Percentiles rank a stretch among this genome's conserved stretches.
These are phyloP conservation scores for Nothocercus julius DNA, from an alignment of 2,113 vertebrate genomes.

Conservation along the genomic window DNA sequence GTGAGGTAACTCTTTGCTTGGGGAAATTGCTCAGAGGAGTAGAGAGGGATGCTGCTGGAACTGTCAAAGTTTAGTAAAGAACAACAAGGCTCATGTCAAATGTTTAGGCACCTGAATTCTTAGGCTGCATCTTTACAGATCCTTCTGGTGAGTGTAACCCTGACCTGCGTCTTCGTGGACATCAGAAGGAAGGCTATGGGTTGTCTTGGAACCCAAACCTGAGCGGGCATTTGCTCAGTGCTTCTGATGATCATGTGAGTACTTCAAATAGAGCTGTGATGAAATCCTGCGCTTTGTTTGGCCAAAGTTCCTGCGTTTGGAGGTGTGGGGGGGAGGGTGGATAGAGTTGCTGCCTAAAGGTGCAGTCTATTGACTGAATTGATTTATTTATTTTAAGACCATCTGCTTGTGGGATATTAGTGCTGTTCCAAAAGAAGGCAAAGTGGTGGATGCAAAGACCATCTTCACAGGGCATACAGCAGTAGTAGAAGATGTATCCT, in stretches of 20 bases:
- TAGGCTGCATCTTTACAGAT: constrained; percentile 72
- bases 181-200: constrained; percentile 98
- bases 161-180: constrained; percentile 92
- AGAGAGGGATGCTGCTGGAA: background rate
- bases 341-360: background rate
- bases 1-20: background rate
- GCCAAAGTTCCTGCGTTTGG: too few species aligned
- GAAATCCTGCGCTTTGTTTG: accelerated
- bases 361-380: background rate
- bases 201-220: constrained; percentile 98
- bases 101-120: background rate
- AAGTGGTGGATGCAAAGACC: constrained; percentile 97
- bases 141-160: constrained; percentile 98
- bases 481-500: constrained; percentile 96
- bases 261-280: background rate
- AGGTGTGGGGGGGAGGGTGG: background rate
- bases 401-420: constrained; percentile 99
- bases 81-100: background rate
- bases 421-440: constrained; percentile 95
- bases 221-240: constrained; percentile 95
- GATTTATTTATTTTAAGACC: constrained; percentile 79
- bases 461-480: constrained; percentile 98
- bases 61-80: background rate
- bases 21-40: background rate
- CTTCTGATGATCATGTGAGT: constrained; percentile 96